Evolutionary conservation across 2,113 vertebrate genomes (phyloP).

Genomic region (Aptenodytes patagonicus): DNA sequence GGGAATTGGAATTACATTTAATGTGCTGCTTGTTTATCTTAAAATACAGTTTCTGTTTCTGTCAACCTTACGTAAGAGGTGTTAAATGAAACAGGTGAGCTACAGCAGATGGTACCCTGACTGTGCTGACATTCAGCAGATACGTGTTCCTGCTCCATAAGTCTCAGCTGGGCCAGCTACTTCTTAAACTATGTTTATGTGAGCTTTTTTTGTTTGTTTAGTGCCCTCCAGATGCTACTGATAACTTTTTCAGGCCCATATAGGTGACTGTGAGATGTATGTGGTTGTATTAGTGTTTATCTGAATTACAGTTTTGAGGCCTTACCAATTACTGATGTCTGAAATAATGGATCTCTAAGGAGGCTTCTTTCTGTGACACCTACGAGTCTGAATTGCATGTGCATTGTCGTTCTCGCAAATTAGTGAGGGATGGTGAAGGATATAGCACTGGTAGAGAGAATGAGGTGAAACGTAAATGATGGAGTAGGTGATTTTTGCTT

Average conservation of each 20-base stretch:
- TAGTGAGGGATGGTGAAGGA: not conserved
- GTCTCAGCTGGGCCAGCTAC: not conserved
- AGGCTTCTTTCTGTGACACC: not conserved
- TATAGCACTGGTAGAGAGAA: not conserved
- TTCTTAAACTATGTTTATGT: not conserved
- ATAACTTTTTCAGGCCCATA: not conserved
- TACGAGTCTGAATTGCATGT: not conserved
- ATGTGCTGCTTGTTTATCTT: not conserved
- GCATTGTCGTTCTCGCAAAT: rapidly evolving
- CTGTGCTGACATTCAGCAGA: not conserved
- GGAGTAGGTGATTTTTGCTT: not conserved
- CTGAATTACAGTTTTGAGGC: not conserved
- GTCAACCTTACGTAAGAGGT: not conserved
- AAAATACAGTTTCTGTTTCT: not conserved
- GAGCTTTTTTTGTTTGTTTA: not conserved
- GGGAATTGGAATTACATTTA: not conserved
- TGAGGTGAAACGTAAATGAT: not conserved
- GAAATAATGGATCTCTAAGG: not conserved
- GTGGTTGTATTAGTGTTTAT: not conserved
- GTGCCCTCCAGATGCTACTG: not conserved
- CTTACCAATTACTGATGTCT: not conserved
- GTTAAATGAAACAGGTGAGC: not conserved
- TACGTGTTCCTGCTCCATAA: not conserved
- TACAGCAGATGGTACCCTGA: not conserved
- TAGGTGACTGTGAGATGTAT: not conserved